phyloP scores from a whole-genome alignment of 2,888 invertebrate genomes.

The Panorpa germanica region DNA sequence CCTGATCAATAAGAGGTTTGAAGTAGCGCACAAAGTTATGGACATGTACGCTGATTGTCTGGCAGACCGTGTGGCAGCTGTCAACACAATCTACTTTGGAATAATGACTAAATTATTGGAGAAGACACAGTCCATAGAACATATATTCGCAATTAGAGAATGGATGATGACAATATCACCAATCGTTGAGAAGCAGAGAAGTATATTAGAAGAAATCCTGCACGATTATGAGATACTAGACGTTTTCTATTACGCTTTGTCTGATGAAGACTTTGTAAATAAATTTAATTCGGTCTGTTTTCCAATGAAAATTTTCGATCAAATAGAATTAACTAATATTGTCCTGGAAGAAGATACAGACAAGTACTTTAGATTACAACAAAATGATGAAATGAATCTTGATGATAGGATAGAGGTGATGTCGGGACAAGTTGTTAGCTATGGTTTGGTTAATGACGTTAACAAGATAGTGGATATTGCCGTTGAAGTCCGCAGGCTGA shows the following conservation, averaged over 20 bases:
- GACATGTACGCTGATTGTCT: slow-evolving; percentile 53
- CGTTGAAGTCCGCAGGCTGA: slow-evolving; percentile 58
- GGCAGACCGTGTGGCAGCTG: slow-evolving; percentile 39
- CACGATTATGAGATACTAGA: slow-evolving; percentile 72
- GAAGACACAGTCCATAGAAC: slow-evolving; percentile 60
- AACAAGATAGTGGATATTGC: slow-evolving; percentile 48
- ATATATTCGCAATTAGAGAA: slow-evolving; percentile 49
- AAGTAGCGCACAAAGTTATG: slow-evolving; percentile 46
- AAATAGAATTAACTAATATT: slow-evolving; percentile 37
- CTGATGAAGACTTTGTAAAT: slow-evolving; percentile 57
- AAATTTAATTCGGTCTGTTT: slow-evolving; percentile 63
- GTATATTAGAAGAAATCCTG: too few species aligned
- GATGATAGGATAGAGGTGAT: slow-evolving; percentile 56
- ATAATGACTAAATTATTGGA: slow-evolving; percentile 47
- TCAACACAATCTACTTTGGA: slow-evolving; percentile 29
- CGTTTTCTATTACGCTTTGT: slow-evolving; percentile 51
- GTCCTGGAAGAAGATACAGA: slow-evolving; percentile 59
- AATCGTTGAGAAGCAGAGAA: slow-evolving; percentile 16
- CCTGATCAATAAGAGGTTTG: slow-evolving; percentile 50
- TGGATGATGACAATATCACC: slow-evolving; percentile 64
- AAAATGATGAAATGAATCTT: slow-evolving; percentile 45
- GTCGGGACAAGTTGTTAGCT: slow-evolving; percentile 44
- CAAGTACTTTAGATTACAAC: slow-evolving; percentile 61
- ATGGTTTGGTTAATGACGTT: slow-evolving; percentile 41
- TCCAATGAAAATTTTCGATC: slow-evolving; percentile 46